Base-by-base conservation (phyloP, 2,113 vertebrate genomes). In the Anolis carolinensis region DNA sequence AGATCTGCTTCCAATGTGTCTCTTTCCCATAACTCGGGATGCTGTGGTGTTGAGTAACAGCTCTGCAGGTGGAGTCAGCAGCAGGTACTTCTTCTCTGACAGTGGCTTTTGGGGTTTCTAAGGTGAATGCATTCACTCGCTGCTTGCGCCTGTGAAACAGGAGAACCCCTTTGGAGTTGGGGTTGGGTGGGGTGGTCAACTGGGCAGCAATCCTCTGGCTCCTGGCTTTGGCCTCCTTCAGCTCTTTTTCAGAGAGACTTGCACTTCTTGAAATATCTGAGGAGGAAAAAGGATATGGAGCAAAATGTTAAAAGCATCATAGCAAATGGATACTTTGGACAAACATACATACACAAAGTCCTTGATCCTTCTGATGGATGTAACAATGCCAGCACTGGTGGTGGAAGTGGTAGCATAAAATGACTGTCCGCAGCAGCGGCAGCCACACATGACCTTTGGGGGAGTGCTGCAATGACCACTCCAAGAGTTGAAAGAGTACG, bases 111-210 rank as follows among this genome's bases (percentile, higher is more conserved):
- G 93, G 88, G 89, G 96, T 97, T 82, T 97, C 95, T 8, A 96
- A 94, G 0, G 97, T 95, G 70, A 99, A 98, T 79, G 97, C 97
- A 4, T 97, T 98, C 1, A 99, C 97, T 7, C 98, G 96, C 91
- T 99, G 97, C 93, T 96, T 96, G 88, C 98, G 98, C 27, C 98
- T 95, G 93, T 98, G 97, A 95, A 99, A 99, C 85, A 99, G 97
- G 93, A 98, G 97, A 32, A 98, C 98, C 0, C 99, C 99, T 72
- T 97, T 97, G 85, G 99, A 99, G 92, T 95, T 97, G 93, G 97
- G 95, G 92, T 96, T 94, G 13, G 97, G 97, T 0, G 98, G 97
- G 50, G 98, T 94, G 74, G 96, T 98, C 91, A 99, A 96, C 95
- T 99, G 98, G 14, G 98, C 97, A 1, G 97, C 98, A 0, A 99